phyloP scores from a whole-genome alignment of 2,113 vertebrate genomes.

The Cyphomyrus discorhynchus region DNA sequence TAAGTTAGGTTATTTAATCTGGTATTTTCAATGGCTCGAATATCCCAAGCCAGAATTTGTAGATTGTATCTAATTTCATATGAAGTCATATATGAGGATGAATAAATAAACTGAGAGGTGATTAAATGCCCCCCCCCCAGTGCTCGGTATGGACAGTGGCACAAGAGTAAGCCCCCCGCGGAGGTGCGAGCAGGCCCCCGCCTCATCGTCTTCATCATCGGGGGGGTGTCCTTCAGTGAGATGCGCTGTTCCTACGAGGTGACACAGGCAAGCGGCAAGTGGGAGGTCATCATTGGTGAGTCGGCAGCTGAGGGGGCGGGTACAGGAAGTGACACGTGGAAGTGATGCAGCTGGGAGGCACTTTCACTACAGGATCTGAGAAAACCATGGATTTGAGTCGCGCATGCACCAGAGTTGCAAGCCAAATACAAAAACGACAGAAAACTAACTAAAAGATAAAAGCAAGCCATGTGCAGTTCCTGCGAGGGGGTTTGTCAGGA shows the following conservation, averaged over 20 bases:
- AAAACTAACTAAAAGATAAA: too few species aligned
- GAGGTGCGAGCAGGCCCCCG: conserved; percentile 89
- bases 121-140: conserved; percentile 43
- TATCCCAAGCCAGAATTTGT: not conserved
- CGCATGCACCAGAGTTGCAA: not conserved
- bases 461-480: too few species aligned
- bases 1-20: not conserved
- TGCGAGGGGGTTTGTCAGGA: too few species aligned
- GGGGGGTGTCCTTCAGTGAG: conserved; percentile 85
- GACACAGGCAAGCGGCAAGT: conserved; percentile 94
- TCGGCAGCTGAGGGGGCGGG: conserved; percentile 18
- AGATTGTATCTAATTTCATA: not conserved
- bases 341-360: not conserved
- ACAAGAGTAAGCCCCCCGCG: conserved; percentile 91
- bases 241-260: conserved; percentile 97
- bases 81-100: not conserved
- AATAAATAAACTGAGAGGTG: not conserved
- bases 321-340: not conserved
- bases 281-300: conserved; percentile 96
- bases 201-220: conserved; percentile 92
- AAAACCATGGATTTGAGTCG: not conserved
- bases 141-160: conserved; percentile 96
- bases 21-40: not conserved
- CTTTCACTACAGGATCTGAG: not conserved
- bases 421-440: not conserved